Percentiles rank a stretch among this genome's conserved stretches.
Evolutionary conservation across 2,888 invertebrate species (phyloP).

Genomic region (Parascotia fuliginaria): DNA sequence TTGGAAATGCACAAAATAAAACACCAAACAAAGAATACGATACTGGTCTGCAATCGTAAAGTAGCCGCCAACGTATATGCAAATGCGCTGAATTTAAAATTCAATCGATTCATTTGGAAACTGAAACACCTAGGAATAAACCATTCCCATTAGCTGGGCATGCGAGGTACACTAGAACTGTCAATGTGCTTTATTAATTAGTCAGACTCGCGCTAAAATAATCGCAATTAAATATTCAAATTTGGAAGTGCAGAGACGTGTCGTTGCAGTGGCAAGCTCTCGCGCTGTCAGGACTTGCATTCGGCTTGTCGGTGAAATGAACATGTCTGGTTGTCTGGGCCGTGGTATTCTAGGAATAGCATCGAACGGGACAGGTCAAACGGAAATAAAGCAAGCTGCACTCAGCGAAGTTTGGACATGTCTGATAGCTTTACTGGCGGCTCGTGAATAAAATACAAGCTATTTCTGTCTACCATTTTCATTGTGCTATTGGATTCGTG

Average conservation of each 20-base stretch:
- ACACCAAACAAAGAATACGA: conserved; percentile 71
- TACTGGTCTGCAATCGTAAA: conserved; percentile 68
- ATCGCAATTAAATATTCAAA: conserved; percentile 80
- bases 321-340: conserved; percentile 79
- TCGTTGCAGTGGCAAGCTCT: conserved; percentile 63
- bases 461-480: conserved; percentile 63
- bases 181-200: conserved; percentile 76
- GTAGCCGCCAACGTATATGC: conserved; percentile 63
- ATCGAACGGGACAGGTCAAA: conserved; percentile 80
- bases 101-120: conserved; percentile 60
- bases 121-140: conserved; percentile 58
- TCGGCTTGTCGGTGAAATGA: conserved; percentile 76
- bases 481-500: conserved; percentile 42
- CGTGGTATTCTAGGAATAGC: conserved; percentile 75
- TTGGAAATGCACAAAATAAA: conserved; percentile 75
- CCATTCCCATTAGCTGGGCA: conserved; percentile 58
- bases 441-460: conserved; percentile 77
- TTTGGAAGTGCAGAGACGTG: conserved; percentile 79
- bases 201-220: conserved; percentile 68
- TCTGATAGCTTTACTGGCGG: conserved; percentile 76
- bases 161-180: conserved; percentile 54
- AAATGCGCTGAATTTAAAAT: conserved; percentile 66
- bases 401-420: conserved; percentile 81
- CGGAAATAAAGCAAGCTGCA: conserved; percentile 83
- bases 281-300: conserved; percentile 75